Evolutionary conservation across 2,888 invertebrate species (phyloP).

Genomic region (Hipparchia semele): DNA sequence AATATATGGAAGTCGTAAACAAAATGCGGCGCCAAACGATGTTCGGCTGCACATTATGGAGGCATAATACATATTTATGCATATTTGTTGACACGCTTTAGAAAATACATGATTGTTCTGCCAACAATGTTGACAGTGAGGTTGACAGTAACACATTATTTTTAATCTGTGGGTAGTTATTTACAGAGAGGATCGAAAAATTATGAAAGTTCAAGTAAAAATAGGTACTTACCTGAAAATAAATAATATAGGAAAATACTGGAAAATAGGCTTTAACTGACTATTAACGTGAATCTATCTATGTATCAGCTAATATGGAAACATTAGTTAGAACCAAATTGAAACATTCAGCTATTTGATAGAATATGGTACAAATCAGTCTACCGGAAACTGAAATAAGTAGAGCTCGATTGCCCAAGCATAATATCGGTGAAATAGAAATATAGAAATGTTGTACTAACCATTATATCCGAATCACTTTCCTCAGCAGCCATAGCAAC

Average conservation of each 20-base stretch:
- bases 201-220: not conserved
- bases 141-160: constrained; percentile 16
- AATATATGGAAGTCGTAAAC: constrained; percentile 52
- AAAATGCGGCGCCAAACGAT: constrained; percentile 48
- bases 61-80: constrained; percentile 13
- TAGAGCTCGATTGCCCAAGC: too few species aligned
- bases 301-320: too few species aligned
- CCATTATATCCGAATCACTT: constrained; percentile 71
- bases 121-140: not conserved
- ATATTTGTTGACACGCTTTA: constrained; percentile 9
- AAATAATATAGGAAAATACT: too few species aligned
- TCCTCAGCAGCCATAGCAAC: constrained; percentile 73
- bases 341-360: too few species aligned
- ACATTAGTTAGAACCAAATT: too few species aligned
- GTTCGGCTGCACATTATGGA: constrained; percentile 40
- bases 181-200: not conserved
- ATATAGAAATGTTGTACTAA: constrained; percentile 51
- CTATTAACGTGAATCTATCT: too few species aligned
- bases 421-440: not conserved
- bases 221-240: not conserved
- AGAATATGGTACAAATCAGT: too few species aligned
- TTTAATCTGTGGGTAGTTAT: not conserved
- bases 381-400: too few species aligned
- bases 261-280: too few species aligned
- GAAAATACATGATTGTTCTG: constrained; percentile 4